These are phyloP conservation scores for Hippocampus abdominalis DNA, from an alignment of 2,113 vertebrate genomes.

Conservation along the genomic window DNA sequence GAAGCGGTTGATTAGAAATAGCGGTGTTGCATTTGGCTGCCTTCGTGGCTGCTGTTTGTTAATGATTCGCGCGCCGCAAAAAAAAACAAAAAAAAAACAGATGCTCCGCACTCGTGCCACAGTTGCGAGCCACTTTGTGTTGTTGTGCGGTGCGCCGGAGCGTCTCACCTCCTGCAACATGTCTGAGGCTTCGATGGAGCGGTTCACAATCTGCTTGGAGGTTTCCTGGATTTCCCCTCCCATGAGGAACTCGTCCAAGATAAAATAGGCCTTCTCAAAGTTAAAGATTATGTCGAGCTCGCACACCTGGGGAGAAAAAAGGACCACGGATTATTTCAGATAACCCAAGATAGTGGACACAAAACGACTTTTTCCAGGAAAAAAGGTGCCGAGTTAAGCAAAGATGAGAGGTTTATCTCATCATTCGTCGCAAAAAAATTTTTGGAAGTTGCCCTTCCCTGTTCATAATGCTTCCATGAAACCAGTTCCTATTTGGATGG, in stretches of 20 bases:
- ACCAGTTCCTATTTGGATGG: background rate
- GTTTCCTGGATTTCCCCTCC: slow-evolving; percentile 97
- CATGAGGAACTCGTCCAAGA: slow-evolving; percentile 96
- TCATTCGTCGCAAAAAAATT: too few species aligned
- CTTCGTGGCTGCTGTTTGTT: background rate
- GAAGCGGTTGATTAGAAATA: background rate
- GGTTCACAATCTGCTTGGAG: slow-evolving; percentile 86
- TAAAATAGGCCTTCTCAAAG: slow-evolving; percentile 99
- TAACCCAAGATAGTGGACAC: background rate
- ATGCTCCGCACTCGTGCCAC: slow-evolving; percentile 27
- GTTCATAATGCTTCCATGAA: background rate
- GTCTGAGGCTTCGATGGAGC: slow-evolving; percentile 89
- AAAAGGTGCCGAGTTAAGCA: too few species aligned
- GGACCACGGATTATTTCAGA: background rate
- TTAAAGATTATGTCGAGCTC: slow-evolving; percentile 99
- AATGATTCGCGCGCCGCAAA: slow-evolving; percentile 13
- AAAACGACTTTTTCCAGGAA: too few species aligned
- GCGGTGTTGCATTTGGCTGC: background rate
- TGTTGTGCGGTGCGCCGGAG: slow-evolving; percentile 1
- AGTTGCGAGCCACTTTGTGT: slow-evolving; percentile 15
- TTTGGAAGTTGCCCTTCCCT: too few species aligned
- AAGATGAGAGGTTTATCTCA: too few species aligned
- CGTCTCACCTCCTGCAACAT: slow-evolving; percentile 94
- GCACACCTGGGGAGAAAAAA: slow-evolving; percentile 80
- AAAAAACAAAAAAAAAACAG: too few species aligned